These are phyloP conservation scores for Microctenopoma stevenorrisi DNA, from an alignment of 2,797 vertebrate species.

Conservation along the genomic window DNA sequence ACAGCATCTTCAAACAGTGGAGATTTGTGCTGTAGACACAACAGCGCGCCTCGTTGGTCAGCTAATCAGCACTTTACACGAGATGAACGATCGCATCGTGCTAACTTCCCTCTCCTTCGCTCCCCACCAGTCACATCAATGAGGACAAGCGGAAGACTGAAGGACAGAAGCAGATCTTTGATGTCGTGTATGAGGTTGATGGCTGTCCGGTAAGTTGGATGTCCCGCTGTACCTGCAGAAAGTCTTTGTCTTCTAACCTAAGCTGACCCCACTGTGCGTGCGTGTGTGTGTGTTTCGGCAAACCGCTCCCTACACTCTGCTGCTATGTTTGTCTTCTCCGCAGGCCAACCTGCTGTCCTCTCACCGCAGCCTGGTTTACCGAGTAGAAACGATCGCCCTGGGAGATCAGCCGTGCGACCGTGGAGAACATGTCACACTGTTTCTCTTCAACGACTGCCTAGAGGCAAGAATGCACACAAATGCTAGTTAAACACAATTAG, in stretches of 20 bases:
- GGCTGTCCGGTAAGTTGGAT: conserved; percentile 93
- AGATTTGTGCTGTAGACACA: too few species aligned
- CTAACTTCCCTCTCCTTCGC: neutral
- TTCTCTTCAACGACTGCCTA: conserved; percentile 97
- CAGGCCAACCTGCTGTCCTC: conserved; percentile 98
- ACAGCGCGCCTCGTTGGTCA: too few species aligned
- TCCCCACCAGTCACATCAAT: conserved; percentile 93
- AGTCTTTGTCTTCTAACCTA: neutral
- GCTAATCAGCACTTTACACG: neutral
- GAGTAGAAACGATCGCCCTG: conserved; percentile 93
- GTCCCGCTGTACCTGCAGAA: neutral
- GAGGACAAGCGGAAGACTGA: conserved; percentile 99
- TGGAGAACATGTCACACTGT: conserved; percentile 95
- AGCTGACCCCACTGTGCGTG: too few species aligned
- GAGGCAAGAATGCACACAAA: conserved; percentile 83
- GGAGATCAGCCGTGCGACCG: conserved; percentile 96
- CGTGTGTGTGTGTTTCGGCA: too few species aligned
- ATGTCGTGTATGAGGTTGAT: conserved; percentile 98
- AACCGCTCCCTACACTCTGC: too few species aligned
- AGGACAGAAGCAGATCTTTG: conserved; percentile 97
- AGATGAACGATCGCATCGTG: neutral
- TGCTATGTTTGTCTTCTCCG: conserved; percentile 8
- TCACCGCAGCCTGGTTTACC: conserved; percentile 92
- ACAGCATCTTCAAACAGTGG: neutral
- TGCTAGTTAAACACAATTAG: neutral